Evolutionary conservation across 2,888 invertebrate genomes (phyloP).

Genomic region (Ormyrus nitidulus): DNA sequence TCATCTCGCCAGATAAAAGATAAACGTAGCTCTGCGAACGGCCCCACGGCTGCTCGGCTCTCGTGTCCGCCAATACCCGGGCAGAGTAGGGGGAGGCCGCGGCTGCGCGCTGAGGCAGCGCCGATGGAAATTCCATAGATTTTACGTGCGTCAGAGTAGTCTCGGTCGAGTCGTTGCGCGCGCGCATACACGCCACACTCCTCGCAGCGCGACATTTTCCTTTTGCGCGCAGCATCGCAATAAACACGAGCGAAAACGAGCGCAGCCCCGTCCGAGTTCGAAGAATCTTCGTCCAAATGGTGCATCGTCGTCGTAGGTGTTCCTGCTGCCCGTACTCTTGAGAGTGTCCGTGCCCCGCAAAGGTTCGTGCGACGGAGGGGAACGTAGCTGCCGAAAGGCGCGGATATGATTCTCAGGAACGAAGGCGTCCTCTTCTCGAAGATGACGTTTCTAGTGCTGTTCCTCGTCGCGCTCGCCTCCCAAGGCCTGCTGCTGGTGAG

Average conservation of each 20-base stretch:
- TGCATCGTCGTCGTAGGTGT: slow-evolving; percentile 14
- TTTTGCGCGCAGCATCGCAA: slow-evolving; percentile 8
- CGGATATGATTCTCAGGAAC: slow-evolving; percentile 35
- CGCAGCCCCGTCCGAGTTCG: background rate
- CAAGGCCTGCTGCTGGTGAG: slow-evolving; percentile 5
- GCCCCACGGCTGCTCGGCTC: too few species aligned
- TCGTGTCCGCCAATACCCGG: background rate
- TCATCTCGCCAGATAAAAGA: too few species aligned
- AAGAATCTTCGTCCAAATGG: slow-evolving; percentile 18
- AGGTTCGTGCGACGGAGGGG: background rate
- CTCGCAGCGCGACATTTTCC: slow-evolving; percentile 1
- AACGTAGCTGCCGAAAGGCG: slow-evolving; percentile 8
- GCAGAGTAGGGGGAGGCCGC: background rate
- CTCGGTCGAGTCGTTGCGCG: slow-evolving; percentile 25
- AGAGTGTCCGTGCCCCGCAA: background rate
- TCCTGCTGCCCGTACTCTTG: slow-evolving; percentile 5
- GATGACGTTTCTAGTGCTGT: background rate
- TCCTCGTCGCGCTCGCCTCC: slow-evolving; percentile 8
- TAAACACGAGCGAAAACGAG: too few species aligned
- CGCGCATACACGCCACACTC: background rate
- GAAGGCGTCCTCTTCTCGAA: slow-evolving; percentile 10
- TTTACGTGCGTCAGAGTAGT: slow-evolving; percentile 34
- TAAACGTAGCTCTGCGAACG: too few species aligned
- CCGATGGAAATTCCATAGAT: slow-evolving; percentile 36
- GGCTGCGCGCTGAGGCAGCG: slow-evolving; percentile 1